These are phyloP conservation scores for Pedionomus torquatus DNA, from an alignment of 2,113 vertebrate genomes.

Conservation along the genomic window DNA sequence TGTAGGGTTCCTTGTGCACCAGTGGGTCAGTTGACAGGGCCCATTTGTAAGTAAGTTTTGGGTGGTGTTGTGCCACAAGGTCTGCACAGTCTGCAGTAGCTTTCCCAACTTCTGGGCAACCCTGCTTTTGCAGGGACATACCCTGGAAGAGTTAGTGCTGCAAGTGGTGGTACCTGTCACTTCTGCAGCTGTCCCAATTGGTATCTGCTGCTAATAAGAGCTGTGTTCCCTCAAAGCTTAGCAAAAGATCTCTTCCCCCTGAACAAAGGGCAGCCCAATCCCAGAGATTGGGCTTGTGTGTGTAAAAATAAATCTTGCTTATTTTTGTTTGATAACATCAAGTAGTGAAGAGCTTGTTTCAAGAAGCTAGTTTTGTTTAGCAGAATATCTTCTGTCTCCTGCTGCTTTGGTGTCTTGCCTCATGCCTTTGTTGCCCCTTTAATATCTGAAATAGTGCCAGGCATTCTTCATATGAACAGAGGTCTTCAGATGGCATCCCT, in stretches of 20 bases:
- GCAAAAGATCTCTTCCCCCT: not conserved
- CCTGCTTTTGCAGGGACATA: not conserved
- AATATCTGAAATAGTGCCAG: not conserved
- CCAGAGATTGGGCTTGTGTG: not conserved
- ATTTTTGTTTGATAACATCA: not conserved
- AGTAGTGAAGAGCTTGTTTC: too few relatives aligned
- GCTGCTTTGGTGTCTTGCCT: not conserved
- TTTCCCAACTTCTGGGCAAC: not conserved
- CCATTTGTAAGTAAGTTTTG: not conserved
- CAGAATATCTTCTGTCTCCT: not conserved
- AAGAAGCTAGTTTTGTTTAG: not conserved
- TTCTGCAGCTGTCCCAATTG: not conserved
- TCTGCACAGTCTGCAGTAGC: not conserved
- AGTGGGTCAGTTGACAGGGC: accelerated
- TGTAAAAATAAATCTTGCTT: not conserved
- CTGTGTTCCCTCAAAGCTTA: not conserved
- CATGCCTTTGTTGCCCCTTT: not conserved
- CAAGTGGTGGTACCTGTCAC: not conserved
- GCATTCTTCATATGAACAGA: not conserved
- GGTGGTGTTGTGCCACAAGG: accelerated
- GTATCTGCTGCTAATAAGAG: not conserved
- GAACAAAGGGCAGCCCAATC: too few relatives aligned
- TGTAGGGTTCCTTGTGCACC: accelerated
- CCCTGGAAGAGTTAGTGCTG: not conserved
- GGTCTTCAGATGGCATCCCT: not conserved